phyloP scores from a whole-genome alignment of 2,888 invertebrate species.

The Hoplodrina blanda region DNA sequence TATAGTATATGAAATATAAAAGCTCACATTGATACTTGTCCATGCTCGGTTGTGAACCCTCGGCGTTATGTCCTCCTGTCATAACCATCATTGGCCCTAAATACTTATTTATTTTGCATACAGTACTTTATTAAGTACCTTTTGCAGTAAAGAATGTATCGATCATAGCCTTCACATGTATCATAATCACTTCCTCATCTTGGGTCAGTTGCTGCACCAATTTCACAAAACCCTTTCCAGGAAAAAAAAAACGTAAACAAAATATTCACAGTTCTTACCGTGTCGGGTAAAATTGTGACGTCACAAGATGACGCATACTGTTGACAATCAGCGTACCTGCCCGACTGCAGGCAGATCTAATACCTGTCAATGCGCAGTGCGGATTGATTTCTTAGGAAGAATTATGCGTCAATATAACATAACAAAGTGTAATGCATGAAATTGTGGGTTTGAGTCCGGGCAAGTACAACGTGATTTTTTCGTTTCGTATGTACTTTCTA shows the following conservation, averaged over 20 bases:
- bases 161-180: not conserved
- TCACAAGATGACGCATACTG: conserved; percentile 15
- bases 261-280: conserved; percentile 41
- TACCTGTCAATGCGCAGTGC: conserved; percentile 30
- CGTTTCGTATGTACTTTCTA: too few species aligned
- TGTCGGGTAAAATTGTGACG: conserved; percentile 30
- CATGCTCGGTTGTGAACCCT: too few species aligned
- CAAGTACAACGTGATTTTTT: too few species aligned
- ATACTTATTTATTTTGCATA: not conserved
- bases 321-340: conserved; percentile 14
- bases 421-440: too few species aligned
- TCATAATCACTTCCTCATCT: conserved; percentile 16
- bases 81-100: too few species aligned
- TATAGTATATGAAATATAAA: too few species aligned
- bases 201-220: conserved; percentile 19
- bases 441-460: too few species aligned
- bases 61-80: too few species aligned
- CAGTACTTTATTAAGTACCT: not conserved
- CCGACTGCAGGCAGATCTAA: conserved; percentile 28
- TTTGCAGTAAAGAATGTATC: not conserved
- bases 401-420: conserved; percentile 19
- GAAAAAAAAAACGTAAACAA: conserved; percentile 39
- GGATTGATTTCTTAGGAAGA: conserved; percentile 21
- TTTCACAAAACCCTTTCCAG: conserved; percentile 28
- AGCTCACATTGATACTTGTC: too few species aligned